phyloP scores from a whole-genome alignment of 2,888 invertebrate genomes.

The Orthonychiurus folsomi region DNA sequence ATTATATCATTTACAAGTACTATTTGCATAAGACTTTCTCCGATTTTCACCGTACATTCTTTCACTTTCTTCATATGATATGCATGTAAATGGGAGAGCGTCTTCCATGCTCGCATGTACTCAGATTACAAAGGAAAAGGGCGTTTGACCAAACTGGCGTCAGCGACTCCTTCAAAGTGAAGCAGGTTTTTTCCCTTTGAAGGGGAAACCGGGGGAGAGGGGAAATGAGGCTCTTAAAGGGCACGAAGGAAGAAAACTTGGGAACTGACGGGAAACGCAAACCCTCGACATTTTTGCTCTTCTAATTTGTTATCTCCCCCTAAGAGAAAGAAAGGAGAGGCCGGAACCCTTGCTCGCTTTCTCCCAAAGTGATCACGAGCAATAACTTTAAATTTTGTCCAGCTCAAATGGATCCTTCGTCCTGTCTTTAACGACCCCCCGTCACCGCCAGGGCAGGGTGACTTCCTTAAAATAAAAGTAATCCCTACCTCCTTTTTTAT shows the following conservation, averaged over 20 bases:
- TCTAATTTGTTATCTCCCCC: conserved; percentile 1
- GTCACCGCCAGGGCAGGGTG: conserved; percentile 8
- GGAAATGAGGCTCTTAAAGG: conserved; percentile 11
- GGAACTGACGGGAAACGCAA: background rate
- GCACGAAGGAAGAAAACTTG: background rate
- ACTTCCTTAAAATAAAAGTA: conserved; percentile 1
- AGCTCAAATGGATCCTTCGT: conserved; percentile 24
- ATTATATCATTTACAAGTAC: no score
- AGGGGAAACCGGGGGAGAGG: conserved; percentile 12
- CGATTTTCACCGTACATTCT: no score
- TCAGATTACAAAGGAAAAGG: background rate
- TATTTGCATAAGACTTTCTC: no score
- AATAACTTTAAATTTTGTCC: conserved; percentile 34
- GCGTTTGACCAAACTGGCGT: background rate
- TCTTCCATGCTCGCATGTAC: no score
- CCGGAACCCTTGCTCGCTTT: background rate
- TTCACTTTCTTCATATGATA: no score
- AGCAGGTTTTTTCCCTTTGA: no score
- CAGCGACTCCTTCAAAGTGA: background rate
- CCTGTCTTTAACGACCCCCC: no score
- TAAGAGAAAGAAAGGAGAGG: background rate
- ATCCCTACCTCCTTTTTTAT: background rate
- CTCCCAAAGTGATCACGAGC: conserved; percentile 26
- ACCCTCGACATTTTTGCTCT: conserved; percentile 14
- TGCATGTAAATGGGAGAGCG: no score